These are phyloP conservation scores for Dendrocincla fuliginosa DNA, from an alignment of 2,797 vertebrate species.

Conservation along the genomic window DNA sequence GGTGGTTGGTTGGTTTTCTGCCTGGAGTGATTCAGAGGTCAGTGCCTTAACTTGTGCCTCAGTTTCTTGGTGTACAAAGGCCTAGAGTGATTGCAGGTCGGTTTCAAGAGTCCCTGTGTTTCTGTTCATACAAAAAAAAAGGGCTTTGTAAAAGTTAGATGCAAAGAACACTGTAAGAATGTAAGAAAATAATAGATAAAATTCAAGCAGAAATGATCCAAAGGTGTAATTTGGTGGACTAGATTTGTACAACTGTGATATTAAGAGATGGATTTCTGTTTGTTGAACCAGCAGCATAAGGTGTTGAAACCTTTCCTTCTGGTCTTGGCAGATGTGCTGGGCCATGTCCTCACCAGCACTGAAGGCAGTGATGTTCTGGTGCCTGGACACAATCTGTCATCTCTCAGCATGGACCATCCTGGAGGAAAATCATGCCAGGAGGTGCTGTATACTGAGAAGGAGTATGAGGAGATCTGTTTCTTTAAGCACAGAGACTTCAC, in stretches of 20 bases:
- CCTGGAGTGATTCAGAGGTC: not conserved
- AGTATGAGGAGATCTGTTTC: not conserved
- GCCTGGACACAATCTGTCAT: not conserved
- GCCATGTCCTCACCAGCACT: not conserved
- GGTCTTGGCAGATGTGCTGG: not conserved
- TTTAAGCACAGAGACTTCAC: not conserved
- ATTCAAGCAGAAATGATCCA: not conserved
- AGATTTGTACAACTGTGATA: not conserved
- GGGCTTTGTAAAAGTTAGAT: not conserved
- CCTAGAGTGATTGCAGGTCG: not conserved
- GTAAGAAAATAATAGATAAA: not conserved
- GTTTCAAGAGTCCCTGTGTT: not conserved
- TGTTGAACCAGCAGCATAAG: not conserved
- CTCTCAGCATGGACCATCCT: not conserved
- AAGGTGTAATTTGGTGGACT: not conserved
- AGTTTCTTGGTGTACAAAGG: not conserved
- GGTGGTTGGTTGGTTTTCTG: not conserved
- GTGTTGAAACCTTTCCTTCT: not conserved
- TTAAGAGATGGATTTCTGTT: not conserved
- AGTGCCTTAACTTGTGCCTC: not conserved
- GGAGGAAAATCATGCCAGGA: not conserved
- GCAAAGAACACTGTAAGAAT: not conserved
- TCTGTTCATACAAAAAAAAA: not conserved
- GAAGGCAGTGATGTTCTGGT: not conserved
- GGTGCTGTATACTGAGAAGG: not conserved